Conservation (phyloP, 2,113 vertebrate species). For the Phylloscopus trochiloides region DNA sequence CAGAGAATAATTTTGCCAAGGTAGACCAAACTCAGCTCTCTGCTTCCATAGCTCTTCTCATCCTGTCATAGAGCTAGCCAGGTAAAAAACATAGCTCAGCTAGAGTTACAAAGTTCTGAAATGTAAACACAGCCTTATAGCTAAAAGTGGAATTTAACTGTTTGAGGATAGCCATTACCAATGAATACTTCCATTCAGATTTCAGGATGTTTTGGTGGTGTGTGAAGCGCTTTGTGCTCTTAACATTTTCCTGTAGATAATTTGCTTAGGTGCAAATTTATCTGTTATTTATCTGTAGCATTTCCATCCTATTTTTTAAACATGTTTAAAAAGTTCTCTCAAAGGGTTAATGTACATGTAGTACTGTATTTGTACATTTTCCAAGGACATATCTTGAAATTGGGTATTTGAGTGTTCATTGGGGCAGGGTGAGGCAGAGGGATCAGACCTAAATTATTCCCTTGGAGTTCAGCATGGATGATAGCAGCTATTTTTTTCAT, state of each 20-base stretch:
- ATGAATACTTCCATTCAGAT: not conserved
- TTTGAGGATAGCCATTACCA: not conserved
- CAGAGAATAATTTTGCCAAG: not conserved
- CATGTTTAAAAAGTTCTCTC: not conserved
- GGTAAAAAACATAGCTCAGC: not conserved
- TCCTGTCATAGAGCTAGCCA: not conserved
- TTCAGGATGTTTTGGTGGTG: not conserved
- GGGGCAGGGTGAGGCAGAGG: not conserved
- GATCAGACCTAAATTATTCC: not conserved
- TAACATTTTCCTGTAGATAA: not conserved
- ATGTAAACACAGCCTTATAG: not conserved
- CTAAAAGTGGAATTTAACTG: not conserved
- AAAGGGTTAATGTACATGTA: not conserved
- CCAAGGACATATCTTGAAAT: not conserved
- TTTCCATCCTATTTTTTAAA: not conserved
- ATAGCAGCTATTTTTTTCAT: not conserved
- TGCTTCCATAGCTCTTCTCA: not conserved
- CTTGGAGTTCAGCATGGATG: not conserved
- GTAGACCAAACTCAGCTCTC: not conserved
- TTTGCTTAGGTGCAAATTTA: not conserved
- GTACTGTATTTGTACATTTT: not conserved
- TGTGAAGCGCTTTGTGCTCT: not conserved
- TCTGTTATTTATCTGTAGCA: not conserved
- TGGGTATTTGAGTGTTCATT: not conserved
- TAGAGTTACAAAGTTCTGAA: not conserved